Evolutionary conservation across 2,113 vertebrate species (phyloP).

Genomic region (Penelope pileata): DNA sequence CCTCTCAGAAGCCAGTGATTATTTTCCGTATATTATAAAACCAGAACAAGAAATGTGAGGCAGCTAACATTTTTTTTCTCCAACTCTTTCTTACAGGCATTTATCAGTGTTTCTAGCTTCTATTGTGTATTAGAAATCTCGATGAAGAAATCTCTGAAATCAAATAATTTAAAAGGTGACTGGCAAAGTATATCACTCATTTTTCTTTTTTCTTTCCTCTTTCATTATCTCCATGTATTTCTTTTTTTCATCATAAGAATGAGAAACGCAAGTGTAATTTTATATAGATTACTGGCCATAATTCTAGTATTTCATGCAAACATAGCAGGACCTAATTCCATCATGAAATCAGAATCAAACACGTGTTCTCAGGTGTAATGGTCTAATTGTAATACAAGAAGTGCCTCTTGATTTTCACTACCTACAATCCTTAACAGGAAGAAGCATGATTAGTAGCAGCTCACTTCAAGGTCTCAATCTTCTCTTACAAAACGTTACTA

Average conservation of each 20-base stretch:
- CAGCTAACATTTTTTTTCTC: neutral
- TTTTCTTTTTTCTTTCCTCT: neutral
- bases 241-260: neutral
- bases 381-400: neutral
- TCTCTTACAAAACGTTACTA: neutral
- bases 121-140: neutral
- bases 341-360: neutral
- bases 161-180: neutral
- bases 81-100: neutral
- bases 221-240: neutral
- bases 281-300: neutral
- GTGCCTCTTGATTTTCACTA: neutral
- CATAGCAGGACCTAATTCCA: neutral
- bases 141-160: neutral
- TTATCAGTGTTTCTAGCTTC: neutral
- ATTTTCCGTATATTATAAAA: neutral
- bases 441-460: neutral
- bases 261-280: neutral
- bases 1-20: neutral
- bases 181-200: neutral
- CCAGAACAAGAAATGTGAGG: neutral
- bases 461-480: neutral
- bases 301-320: neutral
- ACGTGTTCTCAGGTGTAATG: neutral
- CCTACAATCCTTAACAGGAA: neutral